phyloP scores from a whole-genome alignment of 2,888 invertebrate genomes.

The Hofmannophila pseudospretella region DNA sequence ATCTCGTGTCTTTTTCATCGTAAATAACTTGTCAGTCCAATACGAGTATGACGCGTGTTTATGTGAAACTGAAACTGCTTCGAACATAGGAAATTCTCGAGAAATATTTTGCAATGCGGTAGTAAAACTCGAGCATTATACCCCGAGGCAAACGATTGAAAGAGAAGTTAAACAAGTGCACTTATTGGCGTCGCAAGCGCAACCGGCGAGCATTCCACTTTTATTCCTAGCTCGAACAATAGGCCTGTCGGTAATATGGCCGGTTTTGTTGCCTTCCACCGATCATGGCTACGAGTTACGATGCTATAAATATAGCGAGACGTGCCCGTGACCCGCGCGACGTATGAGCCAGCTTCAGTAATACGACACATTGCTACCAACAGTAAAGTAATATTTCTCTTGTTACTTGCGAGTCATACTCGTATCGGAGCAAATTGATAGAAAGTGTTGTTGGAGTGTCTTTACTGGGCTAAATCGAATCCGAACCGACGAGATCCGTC shows the following conservation, averaged over 20 bases:
- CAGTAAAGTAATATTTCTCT: slow-evolving; percentile 2
- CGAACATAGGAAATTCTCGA: slow-evolving; percentile 30
- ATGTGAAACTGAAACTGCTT: slow-evolving; percentile 14
- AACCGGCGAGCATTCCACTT: slow-evolving; percentile 47
- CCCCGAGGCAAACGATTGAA: slow-evolving; percentile 29
- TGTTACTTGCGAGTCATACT: not conserved
- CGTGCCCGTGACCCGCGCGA: slow-evolving; percentile 63
- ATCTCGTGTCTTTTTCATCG: slow-evolving; percentile 4
- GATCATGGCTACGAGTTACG: slow-evolving; percentile 68
- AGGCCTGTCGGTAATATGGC: slow-evolving; percentile 49
- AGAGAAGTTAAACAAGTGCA: slow-evolving; percentile 55
- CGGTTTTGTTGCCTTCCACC: slow-evolving; percentile 55
- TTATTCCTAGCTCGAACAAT: slow-evolving; percentile 69
- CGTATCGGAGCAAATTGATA: slow-evolving; percentile 4
- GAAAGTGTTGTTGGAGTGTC: no score
- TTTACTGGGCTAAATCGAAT: no score
- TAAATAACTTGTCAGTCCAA: slow-evolving; percentile 1
- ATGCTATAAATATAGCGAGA: slow-evolving; percentile 68
- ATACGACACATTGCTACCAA: slow-evolving; percentile 8
- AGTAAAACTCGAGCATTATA: slow-evolving; percentile 45
- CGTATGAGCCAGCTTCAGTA: slow-evolving; percentile 4
- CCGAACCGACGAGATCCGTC: no score
- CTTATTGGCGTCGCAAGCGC: slow-evolving; percentile 36
- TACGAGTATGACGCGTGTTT: not conserved
- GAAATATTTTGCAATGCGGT: slow-evolving; percentile 45